These are phyloP conservation scores for Laticauda laticaudata DNA, from an alignment of 2,113 vertebrate genomes.

Conservation along the genomic window DNA sequence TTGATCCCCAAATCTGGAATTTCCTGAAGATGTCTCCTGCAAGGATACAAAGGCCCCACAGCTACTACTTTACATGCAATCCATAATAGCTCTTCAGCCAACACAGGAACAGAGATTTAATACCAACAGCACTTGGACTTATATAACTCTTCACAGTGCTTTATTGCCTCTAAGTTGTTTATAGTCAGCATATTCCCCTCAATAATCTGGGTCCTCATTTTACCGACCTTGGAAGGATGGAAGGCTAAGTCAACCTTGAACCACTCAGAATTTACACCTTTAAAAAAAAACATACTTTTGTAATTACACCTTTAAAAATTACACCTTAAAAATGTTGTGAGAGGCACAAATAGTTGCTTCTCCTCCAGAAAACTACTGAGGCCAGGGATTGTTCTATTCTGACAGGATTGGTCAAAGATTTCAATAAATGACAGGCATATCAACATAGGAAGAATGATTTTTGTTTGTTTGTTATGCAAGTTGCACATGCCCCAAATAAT, in stretches of 20 bases:
- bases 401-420: not conserved
- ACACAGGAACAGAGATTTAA: not conserved
- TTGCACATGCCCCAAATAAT: not conserved
- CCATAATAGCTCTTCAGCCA: not conserved
- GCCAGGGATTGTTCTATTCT: not conserved
- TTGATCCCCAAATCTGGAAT: slow-evolving; percentile 73
- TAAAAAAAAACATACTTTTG: not conserved
- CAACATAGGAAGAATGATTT: not conserved
- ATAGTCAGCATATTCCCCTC: too few relatives aligned
- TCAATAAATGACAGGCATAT: not conserved
- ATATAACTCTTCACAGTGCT: too few relatives aligned
- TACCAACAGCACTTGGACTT: too few relatives aligned
- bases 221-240: too few relatives aligned
- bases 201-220: too few relatives aligned
- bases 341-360: not conserved
- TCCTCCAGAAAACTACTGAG: not conserved
- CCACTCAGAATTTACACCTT: not conserved
- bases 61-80: not conserved
- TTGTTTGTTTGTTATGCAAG: not conserved
- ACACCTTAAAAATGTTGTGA: not conserved
- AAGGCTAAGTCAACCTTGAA: too few relatives aligned
- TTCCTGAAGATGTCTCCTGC: slow-evolving; percentile 80
- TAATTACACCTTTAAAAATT: too few relatives aligned
- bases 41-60: slow-evolving; percentile 4
- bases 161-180: too few relatives aligned